Conservation (phyloP, 2,113 vertebrate species). For the Cephalopterus ornatus region DNA sequence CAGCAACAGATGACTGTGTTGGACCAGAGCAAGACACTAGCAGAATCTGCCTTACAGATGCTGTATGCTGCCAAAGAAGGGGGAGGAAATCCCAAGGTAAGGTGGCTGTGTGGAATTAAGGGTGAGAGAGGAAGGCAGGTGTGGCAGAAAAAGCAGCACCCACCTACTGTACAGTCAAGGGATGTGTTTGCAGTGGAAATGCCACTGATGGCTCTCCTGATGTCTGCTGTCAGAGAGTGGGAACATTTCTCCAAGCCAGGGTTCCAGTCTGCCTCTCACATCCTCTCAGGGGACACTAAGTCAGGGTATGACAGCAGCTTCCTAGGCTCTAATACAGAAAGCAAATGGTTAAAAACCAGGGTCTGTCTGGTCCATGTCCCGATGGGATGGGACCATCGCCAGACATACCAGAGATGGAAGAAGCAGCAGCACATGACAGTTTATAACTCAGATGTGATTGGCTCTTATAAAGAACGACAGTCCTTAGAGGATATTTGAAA, state of each 20-base stretch:
- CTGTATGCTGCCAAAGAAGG: constrained; percentile 97
- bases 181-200: neutral
- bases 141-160: fast-evolving
- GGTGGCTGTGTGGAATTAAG: neutral
- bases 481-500: neutral
- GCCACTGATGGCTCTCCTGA: neutral
- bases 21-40: constrained; percentile 96
- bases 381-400: neutral
- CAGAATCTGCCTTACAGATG: constrained; percentile 97
- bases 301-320: neutral
- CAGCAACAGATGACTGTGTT: constrained; percentile 97
- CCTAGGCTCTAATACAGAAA: neutral
- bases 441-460: neutral
- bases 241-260: neutral
- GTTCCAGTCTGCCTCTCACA: neutral
- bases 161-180: neutral
- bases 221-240: neutral
- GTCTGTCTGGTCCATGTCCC: neutral
- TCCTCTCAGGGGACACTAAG: neutral
- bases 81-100: constrained; percentile 96
- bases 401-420: neutral
- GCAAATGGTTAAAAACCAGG: neutral
- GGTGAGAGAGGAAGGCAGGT: neutral
- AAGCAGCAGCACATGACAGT: neutral
- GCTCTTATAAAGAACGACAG: fast-evolving